These are phyloP conservation scores for Cyphomyrmex costatus DNA, from an alignment of 1,140 invertebrate genomes.

Conservation along the genomic window DNA sequence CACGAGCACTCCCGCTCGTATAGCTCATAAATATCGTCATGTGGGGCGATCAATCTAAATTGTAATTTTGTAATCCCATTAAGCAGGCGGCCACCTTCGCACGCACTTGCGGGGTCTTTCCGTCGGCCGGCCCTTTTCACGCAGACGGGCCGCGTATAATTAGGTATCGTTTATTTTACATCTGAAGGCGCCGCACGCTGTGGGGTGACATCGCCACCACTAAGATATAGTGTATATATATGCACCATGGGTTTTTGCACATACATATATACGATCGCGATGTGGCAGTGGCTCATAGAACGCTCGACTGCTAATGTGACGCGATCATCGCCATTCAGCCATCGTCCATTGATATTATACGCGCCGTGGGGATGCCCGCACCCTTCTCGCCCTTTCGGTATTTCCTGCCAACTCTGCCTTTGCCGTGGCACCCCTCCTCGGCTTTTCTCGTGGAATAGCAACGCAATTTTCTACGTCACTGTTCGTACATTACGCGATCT, in stretches of 20 bases:
- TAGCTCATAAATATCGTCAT: constrained; percentile 60
- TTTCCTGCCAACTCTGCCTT: constrained; percentile 55
- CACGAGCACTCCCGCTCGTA: background rate
- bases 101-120: constrained; percentile 78
- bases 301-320: constrained; percentile 85
- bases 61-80: constrained; percentile 82
- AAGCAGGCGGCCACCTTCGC: constrained; percentile 75
- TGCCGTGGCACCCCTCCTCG: background rate
- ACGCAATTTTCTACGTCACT: constrained; percentile 60
- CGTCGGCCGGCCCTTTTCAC: constrained; percentile 70
- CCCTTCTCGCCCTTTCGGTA: constrained; percentile 65
- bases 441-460: constrained; percentile 31
- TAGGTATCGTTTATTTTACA: constrained; percentile 86
- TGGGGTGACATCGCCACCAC: constrained; percentile 67
- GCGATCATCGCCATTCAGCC: constrained; percentile 83
- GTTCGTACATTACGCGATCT: constrained; percentile 60
- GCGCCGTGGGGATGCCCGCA: constrained; percentile 52
- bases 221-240: constrained; percentile 35
- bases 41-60: constrained; percentile 80
- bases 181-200: constrained; percentile 64
- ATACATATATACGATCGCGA: constrained; percentile 65
- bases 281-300: constrained; percentile 84
- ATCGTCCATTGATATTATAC: constrained; percentile 83
- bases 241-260: constrained; percentile 42
- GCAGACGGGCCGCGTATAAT: constrained; percentile 83